A percentile compares a stretch with the other conserved stretches of the same genome.
These are phyloP conservation scores for Gallinago jamesoni DNA, from an alignment of 2,113 vertebrate species.

Conservation along the genomic window DNA sequence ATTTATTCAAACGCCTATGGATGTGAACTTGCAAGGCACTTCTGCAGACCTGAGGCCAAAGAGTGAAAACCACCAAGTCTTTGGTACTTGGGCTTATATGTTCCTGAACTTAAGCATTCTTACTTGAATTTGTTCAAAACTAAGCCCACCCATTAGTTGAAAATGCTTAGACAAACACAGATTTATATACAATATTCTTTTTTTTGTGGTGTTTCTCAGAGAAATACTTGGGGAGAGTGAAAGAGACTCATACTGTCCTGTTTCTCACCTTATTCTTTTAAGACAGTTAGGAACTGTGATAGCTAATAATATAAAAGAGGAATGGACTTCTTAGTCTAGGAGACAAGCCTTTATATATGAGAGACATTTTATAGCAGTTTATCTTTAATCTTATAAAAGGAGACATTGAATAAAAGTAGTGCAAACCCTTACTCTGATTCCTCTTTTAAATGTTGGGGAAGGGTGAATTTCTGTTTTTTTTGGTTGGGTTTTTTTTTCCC, in stretches of 20 bases:
- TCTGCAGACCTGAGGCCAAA: not conserved
- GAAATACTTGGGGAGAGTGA: not conserved
- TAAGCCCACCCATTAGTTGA: not conserved
- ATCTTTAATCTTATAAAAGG: not conserved
- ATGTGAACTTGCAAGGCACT: not conserved
- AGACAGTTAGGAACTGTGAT: not conserved
- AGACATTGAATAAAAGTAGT: not conserved
- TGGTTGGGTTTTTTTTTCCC: not conserved
- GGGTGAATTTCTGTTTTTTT: not conserved
- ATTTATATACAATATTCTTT: not conserved
- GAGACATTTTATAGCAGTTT: not conserved
- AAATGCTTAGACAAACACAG: not conserved
- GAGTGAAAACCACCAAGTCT: not conserved
- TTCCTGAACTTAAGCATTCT: not conserved
- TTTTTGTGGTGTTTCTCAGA: not conserved
- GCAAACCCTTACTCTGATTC: not conserved
- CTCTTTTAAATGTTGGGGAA: not conserved
- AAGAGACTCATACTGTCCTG: not conserved
- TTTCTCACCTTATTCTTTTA: not conserved
- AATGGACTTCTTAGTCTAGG: not conserved
- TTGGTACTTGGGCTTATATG: not conserved
- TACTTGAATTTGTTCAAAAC: not conserved
- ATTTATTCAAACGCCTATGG: not conserved
- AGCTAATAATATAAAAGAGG: not conserved
- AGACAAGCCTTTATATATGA: not conserved